Evolutionary conservation across 2,888 invertebrate species (phyloP).

Genomic region (Amblyjoppa proteus): DNA sequence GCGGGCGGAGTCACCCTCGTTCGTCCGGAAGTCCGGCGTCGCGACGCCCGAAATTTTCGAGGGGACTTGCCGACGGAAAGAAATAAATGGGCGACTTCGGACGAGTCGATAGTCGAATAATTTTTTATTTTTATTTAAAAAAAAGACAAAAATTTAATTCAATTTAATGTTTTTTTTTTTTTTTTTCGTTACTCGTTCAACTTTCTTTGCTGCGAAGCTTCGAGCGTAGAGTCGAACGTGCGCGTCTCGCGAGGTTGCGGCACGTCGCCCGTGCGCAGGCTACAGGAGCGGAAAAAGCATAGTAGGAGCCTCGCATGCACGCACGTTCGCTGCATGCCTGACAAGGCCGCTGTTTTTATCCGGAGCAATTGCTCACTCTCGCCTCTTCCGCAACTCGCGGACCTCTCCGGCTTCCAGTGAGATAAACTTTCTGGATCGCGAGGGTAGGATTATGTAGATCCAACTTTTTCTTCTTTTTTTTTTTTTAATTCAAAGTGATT

Average conservation of each 20-base stretch:
- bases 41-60: constrained; percentile 25
- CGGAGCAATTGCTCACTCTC: constrained; percentile 51
- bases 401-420: constrained; percentile 2
- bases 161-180: not conserved
- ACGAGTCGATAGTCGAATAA: no score
- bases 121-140: no score
- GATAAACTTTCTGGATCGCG: not conserved
- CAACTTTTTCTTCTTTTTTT: not conserved
- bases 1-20: constrained; percentile 30
- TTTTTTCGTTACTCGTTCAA: not conserved
- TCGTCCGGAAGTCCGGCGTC: constrained; percentile 54
- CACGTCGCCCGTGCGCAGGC: not conserved
- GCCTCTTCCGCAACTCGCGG: constrained; percentile 21
- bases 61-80: not conserved
- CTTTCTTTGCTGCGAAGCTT: not conserved
- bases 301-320: constrained; percentile 74
- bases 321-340: constrained; percentile 72
- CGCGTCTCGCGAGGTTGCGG: constrained; percentile 1
- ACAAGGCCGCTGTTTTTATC: constrained; percentile 77
- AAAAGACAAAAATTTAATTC: not conserved
- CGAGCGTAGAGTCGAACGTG: not conserved
- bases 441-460: not conserved
- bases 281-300: constrained; percentile 69
- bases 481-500: not conserved
- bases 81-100: not conserved